Percentiles rank a stretch among this genome's conserved stretches.
Conservation (phyloP, 2,797 vertebrate species). For the Muscicapa striata region DNA sequence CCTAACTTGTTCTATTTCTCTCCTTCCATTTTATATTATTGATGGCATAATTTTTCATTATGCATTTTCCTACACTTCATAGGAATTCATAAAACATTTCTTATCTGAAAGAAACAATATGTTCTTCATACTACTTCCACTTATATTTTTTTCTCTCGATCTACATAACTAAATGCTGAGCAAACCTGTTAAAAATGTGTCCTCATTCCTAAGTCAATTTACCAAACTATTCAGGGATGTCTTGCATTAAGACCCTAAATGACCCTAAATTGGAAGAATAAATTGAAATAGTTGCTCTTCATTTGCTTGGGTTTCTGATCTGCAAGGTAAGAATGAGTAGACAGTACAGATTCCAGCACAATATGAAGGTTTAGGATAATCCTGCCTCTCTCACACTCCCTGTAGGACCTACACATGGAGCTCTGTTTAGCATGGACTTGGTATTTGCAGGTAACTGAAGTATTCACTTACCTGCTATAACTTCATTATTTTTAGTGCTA, state of each 20-base stretch:
- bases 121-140: conserved; percentile 28
- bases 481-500: not conserved
- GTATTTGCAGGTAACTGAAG: not conserved
- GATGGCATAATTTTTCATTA: conserved; percentile 69
- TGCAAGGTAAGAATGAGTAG: not conserved
- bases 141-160: not conserved
- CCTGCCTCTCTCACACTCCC: not conserved
- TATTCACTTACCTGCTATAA: not conserved
- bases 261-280: not conserved
- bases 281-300: not conserved
- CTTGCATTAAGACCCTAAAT: not conserved
- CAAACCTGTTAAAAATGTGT: not conserved
- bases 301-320: not conserved
- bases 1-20: conserved; percentile 58
- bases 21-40: conserved; percentile 60
- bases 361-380: not conserved
- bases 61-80: conserved; percentile 57
- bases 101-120: conserved; percentile 75
- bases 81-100: conserved; percentile 48
- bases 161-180: conserved; percentile 25
- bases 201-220: conserved; percentile 15
- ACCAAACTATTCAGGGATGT: not conserved
- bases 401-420: not conserved
- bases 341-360: not conserved
- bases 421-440: not conserved